phyloP scores from a whole-genome alignment of 2,888 invertebrate species.

The Heteromyza rotundicornis region DNA sequence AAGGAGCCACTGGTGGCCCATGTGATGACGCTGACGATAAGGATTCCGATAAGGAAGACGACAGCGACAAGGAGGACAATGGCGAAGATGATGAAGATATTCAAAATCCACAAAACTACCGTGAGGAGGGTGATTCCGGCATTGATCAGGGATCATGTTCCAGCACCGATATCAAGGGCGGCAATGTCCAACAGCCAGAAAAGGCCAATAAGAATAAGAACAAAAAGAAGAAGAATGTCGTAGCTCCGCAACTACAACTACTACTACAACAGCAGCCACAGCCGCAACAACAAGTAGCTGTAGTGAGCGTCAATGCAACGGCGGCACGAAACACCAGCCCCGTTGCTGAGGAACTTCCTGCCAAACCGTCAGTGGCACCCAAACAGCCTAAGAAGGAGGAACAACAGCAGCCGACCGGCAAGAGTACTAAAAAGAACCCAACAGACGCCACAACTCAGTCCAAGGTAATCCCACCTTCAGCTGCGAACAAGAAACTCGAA shows the following conservation, averaged over 20 bases:
- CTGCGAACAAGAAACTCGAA: constrained; percentile 7
- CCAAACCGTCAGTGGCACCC: constrained; percentile 7
- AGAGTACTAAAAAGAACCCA: neutral
- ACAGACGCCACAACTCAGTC: neutral
- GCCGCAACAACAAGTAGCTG: constrained; percentile 32
- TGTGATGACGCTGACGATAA: constrained; percentile 64
- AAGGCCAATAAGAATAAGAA: constrained; percentile 42
- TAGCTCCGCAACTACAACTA: too few species aligned
- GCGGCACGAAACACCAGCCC: constrained; percentile 15
- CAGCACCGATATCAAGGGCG: constrained; percentile 81
- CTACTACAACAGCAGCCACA: constrained; percentile 26
- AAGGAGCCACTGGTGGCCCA: constrained; percentile 68
- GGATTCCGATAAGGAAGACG: constrained; percentile 67
- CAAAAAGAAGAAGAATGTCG: constrained; percentile 37
- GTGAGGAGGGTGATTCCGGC: constrained; percentile 88
- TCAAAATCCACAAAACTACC: constrained; percentile 63
- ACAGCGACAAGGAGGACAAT: constrained; percentile 70
- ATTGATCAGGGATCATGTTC: constrained; percentile 91
- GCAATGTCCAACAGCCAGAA: constrained; percentile 59
- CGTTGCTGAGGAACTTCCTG: constrained; percentile 26
- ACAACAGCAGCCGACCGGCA: constrained; percentile 7
- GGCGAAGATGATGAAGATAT: constrained; percentile 64
- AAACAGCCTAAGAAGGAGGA: constrained; percentile 20
- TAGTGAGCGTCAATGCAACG: constrained; percentile 20
- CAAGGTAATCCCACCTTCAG: constrained; percentile 4